Evolutionary conservation across 2,113 vertebrate genomes (phyloP).

Genomic region (Melanostigma gelatinosum): DNA sequence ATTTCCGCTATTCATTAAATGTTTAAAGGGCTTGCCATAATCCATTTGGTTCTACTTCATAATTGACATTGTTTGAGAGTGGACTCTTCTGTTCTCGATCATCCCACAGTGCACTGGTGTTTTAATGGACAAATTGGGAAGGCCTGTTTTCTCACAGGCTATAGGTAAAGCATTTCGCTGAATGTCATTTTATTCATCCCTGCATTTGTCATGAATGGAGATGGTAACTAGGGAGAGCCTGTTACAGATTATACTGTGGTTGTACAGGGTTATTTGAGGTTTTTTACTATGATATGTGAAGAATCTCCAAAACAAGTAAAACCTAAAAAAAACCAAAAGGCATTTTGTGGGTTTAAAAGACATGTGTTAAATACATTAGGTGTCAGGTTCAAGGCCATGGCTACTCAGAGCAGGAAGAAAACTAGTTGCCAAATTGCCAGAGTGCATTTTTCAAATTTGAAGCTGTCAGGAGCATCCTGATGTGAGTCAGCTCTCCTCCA

Average conservation of each 20-base stretch:
- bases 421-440: slow-evolving; percentile 2
- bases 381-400: background rate
- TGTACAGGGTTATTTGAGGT: background rate
- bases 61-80: background rate
- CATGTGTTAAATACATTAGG: background rate
- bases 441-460: slow-evolving; percentile 21
- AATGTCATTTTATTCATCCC: background rate
- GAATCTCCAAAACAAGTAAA: background rate
- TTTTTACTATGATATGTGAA: background rate
- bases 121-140: background rate
- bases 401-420: background rate
- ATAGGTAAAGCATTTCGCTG: background rate
- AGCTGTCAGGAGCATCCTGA: slow-evolving; percentile 24
- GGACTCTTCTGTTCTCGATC: background rate
- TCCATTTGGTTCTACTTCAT: background rate
- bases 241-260: background rate
- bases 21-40: background rate
- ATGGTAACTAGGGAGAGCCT: background rate
- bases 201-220: background rate
- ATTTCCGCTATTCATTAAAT: background rate
- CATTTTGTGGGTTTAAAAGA: too few species aligned
- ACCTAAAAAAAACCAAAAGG: background rate
- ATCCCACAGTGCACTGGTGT: too few species aligned
- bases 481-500: slow-evolving; percentile 21
- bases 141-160: too few species aligned